phyloP scores from a whole-genome alignment of 2,797 vertebrate species.

The Nyctalus aviator region DNA sequence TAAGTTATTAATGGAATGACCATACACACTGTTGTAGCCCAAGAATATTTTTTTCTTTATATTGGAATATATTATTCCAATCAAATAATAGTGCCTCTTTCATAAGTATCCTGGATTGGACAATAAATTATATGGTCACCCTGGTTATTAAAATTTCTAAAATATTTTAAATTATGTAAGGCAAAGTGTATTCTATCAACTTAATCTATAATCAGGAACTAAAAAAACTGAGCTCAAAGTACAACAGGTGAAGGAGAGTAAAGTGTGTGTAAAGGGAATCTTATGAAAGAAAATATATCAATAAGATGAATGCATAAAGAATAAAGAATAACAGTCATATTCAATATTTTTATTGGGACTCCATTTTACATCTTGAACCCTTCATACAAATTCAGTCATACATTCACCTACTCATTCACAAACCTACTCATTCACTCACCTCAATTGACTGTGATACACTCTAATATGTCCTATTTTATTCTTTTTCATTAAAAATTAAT shows the following conservation, averaged over 20 bases:
- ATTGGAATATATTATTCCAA: neutral
- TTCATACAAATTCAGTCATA: neutral
- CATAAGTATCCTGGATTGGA: neutral
- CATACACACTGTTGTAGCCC: neutral
- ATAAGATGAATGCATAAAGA: conserved; percentile 7
- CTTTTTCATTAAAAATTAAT: conserved; percentile 55
- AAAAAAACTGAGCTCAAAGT: neutral
- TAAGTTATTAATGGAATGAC: conserved; percentile 14
- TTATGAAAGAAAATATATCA: conserved; percentile 45
- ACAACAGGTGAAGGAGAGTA: neutral
- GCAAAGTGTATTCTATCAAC: neutral
- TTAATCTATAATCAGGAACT: neutral
- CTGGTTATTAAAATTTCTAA: conserved; percentile 36
- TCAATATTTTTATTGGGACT: neutral
- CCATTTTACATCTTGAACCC: neutral
- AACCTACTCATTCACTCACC: neutral
- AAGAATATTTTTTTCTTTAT: too few species aligned
- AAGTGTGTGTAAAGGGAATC: neutral
- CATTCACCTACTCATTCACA: neutral
- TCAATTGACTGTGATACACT: neutral
- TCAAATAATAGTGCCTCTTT: conserved; percentile 2
- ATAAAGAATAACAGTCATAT: neutral
- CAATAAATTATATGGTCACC: neutral
- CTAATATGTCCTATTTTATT: conserved; percentile 28
- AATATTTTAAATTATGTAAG: conserved; percentile 6